Conservation (phyloP, 2,797 vertebrate species). For the Melanotaenia maccullochi region DNA sequence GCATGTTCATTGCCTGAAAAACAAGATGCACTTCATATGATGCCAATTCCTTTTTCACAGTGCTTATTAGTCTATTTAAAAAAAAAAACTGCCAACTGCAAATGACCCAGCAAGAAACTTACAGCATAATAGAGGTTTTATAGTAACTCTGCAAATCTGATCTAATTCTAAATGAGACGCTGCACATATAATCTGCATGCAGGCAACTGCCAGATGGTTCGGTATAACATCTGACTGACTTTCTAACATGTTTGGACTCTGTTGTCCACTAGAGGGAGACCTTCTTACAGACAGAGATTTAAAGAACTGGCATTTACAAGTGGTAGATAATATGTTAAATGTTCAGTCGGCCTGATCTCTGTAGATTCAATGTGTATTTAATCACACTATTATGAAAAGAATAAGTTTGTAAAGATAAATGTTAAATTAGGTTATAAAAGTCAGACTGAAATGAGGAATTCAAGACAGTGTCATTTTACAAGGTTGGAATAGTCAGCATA, state of each 20-base stretch:
- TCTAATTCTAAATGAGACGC: neutral
- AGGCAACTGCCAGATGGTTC: neutral
- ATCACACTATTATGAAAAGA: neutral
- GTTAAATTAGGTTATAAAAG: too few relatives aligned
- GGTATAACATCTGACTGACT: neutral
- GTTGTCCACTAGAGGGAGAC: constrained; percentile 60
- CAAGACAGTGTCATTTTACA: neutral
- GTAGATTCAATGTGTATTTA: neutral
- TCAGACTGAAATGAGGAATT: too few relatives aligned
- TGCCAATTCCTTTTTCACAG: neutral
- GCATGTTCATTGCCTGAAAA: too few relatives aligned
- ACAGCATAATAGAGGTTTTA: neutral
- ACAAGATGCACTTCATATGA: neutral
- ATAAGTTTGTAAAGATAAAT: neutral
- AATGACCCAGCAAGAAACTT: neutral
- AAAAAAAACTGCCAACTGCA: neutral
- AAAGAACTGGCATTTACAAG: neutral
- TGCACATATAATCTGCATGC: neutral
- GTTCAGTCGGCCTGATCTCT: neutral
- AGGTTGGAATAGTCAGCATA: neutral
- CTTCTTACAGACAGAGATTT: constrained; percentile 1
- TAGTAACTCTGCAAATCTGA: neutral
- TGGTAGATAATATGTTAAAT: neutral
- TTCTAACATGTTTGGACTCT: neutral
- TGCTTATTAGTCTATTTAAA: neutral